Conservation (phyloP, 2,113 vertebrate genomes). For the Vidua macroura region DNA sequence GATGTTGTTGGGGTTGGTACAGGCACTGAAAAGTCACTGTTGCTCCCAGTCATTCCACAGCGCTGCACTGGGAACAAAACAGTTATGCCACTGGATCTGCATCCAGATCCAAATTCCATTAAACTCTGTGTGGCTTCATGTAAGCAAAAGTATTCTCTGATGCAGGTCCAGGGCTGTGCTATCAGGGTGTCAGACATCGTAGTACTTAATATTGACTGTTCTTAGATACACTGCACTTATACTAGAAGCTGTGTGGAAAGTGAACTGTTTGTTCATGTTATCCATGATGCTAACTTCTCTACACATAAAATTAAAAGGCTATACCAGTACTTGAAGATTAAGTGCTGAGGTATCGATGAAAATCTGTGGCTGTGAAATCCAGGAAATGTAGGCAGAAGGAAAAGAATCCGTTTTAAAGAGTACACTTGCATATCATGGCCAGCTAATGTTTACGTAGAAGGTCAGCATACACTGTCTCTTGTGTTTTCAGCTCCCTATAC, state of each 20-base stretch:
- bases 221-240: background rate
- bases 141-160: background rate
- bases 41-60: background rate
- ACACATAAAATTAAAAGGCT: background rate
- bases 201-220: background rate
- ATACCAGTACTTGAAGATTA: background rate
- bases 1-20: background rate
- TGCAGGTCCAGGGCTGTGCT: background rate
- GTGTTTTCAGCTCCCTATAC: slow-evolving; percentile 63
- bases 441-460: slow-evolving; percentile 61
- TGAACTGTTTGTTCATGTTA: background rate
- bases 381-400: slow-evolving; percentile 33
- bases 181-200: background rate
- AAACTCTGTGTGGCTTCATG: background rate
- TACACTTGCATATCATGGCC: slow-evolving; percentile 43
- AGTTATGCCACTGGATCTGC: background rate
- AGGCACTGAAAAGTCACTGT: background rate
- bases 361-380: slow-evolving; percentile 3
- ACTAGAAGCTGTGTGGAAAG: background rate
- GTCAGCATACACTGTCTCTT: slow-evolving; percentile 35
- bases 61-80: background rate
- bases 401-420: slow-evolving; percentile 37
- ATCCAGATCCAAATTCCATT: background rate
- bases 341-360: slow-evolving; percentile 8
- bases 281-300: background rate